Percentiles rank a stretch among this genome's conserved stretches.
phyloP scores from a whole-genome alignment of 2,113 vertebrate genomes.

The Hyaena hyaena region DNA sequence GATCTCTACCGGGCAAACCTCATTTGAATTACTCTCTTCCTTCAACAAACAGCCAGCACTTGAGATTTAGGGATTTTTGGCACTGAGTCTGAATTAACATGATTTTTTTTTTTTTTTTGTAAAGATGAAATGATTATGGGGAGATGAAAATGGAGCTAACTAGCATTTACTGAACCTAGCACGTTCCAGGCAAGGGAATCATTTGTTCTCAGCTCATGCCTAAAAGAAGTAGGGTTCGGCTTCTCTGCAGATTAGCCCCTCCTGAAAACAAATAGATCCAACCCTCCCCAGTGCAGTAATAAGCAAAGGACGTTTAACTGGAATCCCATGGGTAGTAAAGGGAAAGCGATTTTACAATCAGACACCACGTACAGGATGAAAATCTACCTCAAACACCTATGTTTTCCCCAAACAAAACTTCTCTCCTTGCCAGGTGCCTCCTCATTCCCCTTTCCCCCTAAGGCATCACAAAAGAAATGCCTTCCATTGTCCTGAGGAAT shows the following conservation, averaged over 20 bases:
- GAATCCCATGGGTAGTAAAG: neutral
- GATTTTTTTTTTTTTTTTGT: neutral
- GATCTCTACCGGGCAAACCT: conserved; percentile 35
- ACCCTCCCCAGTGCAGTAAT: neutral
- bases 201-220: neutral
- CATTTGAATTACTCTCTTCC: conserved; percentile 61
- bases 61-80: conserved; percentile 13
- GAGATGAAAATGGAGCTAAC: neutral
- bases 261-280: neutral
- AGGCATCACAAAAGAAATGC: neutral
- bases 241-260: neutral
- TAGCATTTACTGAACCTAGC: neutral
- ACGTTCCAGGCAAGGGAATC: neutral
- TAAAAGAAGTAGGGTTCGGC: neutral
- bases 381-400: neutral
- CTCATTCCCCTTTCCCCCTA: neutral
- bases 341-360: neutral
- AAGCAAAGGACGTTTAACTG: neutral
- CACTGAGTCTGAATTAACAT: neutral
- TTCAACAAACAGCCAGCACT: conserved; percentile 59
- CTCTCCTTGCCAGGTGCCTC: neutral
- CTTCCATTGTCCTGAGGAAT: neutral
- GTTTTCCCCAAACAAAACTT: neutral
- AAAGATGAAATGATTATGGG: neutral
- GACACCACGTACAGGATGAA: neutral